Evolutionary conservation across 2,113 vertebrate species (phyloP).

Genomic region (Panthera uncia): DNA sequence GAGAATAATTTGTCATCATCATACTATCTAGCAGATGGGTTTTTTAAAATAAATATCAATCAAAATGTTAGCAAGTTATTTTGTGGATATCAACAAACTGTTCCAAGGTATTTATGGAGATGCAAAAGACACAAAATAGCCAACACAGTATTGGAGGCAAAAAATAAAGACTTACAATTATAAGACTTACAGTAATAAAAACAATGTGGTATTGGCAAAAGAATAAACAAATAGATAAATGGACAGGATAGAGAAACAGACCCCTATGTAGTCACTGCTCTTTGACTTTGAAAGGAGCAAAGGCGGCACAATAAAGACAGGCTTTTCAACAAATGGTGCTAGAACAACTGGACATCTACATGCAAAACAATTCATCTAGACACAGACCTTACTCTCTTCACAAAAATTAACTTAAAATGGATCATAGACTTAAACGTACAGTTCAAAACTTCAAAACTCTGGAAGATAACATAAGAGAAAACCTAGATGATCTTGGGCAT

Average conservation of each 20-base stretch:
- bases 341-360: not conserved
- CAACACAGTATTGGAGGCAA: not conserved
- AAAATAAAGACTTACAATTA: not conserved
- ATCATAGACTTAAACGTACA: not conserved
- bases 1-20: not conserved
- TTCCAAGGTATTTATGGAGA: not conserved
- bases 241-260: not conserved
- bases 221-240: not conserved
- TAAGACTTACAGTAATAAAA: not conserved
- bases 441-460: not conserved
- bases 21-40: not conserved
- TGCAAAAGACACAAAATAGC: not conserved
- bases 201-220: not conserved
- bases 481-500: not conserved
- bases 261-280: not conserved
- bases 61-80: not conserved
- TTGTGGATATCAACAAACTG: not conserved
- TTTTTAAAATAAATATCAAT: not conserved
- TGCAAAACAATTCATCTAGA: not conserved
- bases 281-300: not conserved
- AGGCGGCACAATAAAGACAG: not conserved
- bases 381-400: not conserved
- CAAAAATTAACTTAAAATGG: constrained; percentile 11
- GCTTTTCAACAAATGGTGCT: not conserved
- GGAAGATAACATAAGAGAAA: not conserved